Base-by-base conservation (phyloP, 92 coral and sea anemone genomes). In the Nematostella vectensis region DNA sequence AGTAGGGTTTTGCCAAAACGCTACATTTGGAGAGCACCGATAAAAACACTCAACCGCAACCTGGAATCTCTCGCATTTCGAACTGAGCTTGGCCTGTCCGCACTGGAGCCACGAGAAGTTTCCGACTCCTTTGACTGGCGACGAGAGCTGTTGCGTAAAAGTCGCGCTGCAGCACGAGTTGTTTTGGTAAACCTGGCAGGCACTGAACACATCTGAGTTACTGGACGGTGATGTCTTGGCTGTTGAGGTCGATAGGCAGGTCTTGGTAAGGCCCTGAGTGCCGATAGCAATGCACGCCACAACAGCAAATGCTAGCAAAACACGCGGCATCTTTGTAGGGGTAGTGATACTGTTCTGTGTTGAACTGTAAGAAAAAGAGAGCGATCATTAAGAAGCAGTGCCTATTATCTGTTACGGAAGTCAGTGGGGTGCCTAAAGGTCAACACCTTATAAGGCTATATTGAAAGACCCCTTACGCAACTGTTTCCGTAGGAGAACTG, bases 71-170 rank as follows among this genome's bases (percentile, higher is more conserved):
- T 78, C 74, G 31, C 85, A 78, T 36, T 24, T 48, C 29, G 55
- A 21, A n/a, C 60, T 71, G 47, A 78, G 43, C 11, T 22, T 11
- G 6, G 68, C 23, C 2, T 64, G 65, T 26, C 68, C 63, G 54
- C 85, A 78, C 29, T 49, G 71, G 18, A 61, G 64, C 79, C 83
- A 77, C 2, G 67, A 55, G 49, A 63, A 77, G 36, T 62, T 70
- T 2, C 51, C 79, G 13, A 78, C 48, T 56, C 39, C 59, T 15
- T 15, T 38, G n/a, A 78, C 23, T 15, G 77, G 79, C 0, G 67
- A 25, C 27, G 2, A 29, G 18, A 78, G 79, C 28, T 78, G 75
- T 26, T 45, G 63, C 29, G 85, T 78, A 67, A 78, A 78, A 29
- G 58, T 56, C 12, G 80, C 68, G 2, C 71, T 64, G 50, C 85